phyloP scores from a whole-genome alignment of 2,797 vertebrate genomes.

The Parauchenoglanis ngamensis region DNA sequence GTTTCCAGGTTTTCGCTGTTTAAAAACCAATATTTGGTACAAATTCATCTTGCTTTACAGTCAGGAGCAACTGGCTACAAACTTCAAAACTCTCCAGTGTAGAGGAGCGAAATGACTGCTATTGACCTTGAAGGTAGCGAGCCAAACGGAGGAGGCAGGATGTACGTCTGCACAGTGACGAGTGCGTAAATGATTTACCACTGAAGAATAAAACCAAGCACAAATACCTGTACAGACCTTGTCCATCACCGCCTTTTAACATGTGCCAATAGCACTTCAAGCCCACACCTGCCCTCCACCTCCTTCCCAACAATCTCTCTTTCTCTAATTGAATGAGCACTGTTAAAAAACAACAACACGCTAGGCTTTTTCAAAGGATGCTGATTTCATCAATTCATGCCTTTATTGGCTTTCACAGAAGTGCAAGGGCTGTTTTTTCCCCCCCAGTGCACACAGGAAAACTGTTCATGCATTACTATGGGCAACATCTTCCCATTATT shows the following conservation, averaged over 20 bases:
- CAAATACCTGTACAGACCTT: constrained; percentile 42
- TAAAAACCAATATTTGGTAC: background rate
- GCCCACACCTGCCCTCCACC: constrained; percentile 32
- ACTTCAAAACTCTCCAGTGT: constrained; percentile 5
- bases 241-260: constrained; percentile 40
- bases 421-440: constrained; percentile 41
- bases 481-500: constrained; percentile 47
- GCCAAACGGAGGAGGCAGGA: background rate
- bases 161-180: constrained; percentile 36
- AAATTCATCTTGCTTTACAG: background rate
- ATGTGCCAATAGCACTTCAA: constrained; percentile 36
- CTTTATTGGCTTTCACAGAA: constrained; percentile 44
- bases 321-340: constrained; percentile 35
- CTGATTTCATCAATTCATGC: constrained; percentile 52
- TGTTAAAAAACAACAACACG: constrained; percentile 11
- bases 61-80: background rate
- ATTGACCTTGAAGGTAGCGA: constrained; percentile 2
- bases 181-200: constrained; percentile 12
- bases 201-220: constrained; percentile 42
- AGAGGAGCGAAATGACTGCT: background rate
- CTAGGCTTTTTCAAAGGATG: constrained; percentile 48
- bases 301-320: constrained; percentile 28
- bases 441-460: constrained; percentile 29
- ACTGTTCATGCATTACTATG: constrained; percentile 40
- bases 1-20: background rate